phyloP scores from a whole-genome alignment of 1,140 invertebrate genomes.

The Macrostomum lignano region DNA sequence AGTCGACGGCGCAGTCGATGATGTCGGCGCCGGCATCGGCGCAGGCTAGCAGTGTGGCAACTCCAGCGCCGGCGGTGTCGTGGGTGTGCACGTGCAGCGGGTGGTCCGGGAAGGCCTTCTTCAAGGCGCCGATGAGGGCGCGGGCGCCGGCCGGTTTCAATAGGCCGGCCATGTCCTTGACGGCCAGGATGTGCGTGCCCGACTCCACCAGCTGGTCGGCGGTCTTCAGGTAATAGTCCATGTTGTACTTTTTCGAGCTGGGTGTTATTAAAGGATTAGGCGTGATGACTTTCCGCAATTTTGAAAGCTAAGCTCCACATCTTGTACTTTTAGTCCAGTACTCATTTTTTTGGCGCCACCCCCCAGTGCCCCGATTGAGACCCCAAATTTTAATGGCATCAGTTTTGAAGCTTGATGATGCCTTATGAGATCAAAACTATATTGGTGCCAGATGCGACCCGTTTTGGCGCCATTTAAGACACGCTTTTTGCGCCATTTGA shows the following conservation, averaged over 20 bases:
- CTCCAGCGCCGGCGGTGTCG: constrained; percentile 75
- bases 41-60: constrained; percentile 74
- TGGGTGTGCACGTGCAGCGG: constrained; percentile 97
- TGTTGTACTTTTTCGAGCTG: constrained; percentile 81
- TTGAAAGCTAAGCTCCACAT: too few species aligned
- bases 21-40: constrained; percentile 79
- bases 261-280: too few species aligned
- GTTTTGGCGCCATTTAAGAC: too few species aligned
- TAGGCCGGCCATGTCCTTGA: constrained; percentile 97
- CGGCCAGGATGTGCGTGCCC: constrained; percentile 73
- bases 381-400: too few species aligned
- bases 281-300: too few species aligned
- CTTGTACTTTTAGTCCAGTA: too few species aligned
- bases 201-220: constrained; percentile 78
- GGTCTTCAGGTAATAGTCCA: constrained; percentile 73
- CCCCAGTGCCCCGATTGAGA: too few species aligned
- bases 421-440: too few species aligned
- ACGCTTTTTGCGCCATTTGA: too few species aligned
- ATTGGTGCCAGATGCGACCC: too few species aligned
- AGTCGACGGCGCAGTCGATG: constrained; percentile 88
- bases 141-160: constrained; percentile 67
- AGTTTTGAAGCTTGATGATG: too few species aligned
- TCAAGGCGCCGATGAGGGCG: constrained; percentile 53
- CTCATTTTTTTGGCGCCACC: too few species aligned
- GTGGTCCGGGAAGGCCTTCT: constrained; percentile 66